Base-by-base conservation (phyloP, 1,140 invertebrate species). In the Drosophila ananassae region DNA sequence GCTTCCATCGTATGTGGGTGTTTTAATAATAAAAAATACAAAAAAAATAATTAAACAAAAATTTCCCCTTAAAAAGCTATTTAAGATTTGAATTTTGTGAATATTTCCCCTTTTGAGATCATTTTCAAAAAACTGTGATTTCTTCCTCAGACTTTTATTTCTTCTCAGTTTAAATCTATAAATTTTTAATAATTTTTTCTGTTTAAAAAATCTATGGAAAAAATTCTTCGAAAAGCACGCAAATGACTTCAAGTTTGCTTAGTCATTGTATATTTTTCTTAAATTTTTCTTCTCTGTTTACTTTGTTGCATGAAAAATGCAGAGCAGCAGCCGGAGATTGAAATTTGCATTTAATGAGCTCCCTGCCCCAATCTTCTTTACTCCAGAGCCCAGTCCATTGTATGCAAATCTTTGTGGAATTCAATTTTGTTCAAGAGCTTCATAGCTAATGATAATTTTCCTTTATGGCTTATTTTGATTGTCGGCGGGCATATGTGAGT, bases 311-410 rank as follows among this genome's bases (percentile, higher is more conserved):
- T 34, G 53, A 25, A 76, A 67, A 51, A 58, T 69, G 61, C 37
- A 59, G 47, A 44, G 37, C 28, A 39, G 48, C 44, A 6, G 21
- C 44, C 7, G 25, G 25, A 28, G 25, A 28, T 25, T 25, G 62
- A 85, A 78, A 85, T 87, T 81, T 87, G 74, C 82, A 85, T 87
- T 78, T 85, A 82, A 85, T 85, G 82, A 82, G 82, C 71, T 80
- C 30, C 55, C 28, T 28, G 10, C 34, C 37, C 25, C 63, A 37
- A 44, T 62, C 74, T 22, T 41, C 37, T 64, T 50, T 30, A 47
- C 55, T 39, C 7, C 21, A 48, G 12, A 10, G 12, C 34, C 3
- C 34, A 12, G 34, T 28, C 66, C 77, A 82, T 85, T 85, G 82
- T 85, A 85, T 85, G 82, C 76, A 85, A 85, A 85, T 85, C 51